Percentiles rank a stretch among this genome's conserved stretches.
Conservation (phyloP, 1,140 invertebrate genomes). For the Patella vulgata region DNA sequence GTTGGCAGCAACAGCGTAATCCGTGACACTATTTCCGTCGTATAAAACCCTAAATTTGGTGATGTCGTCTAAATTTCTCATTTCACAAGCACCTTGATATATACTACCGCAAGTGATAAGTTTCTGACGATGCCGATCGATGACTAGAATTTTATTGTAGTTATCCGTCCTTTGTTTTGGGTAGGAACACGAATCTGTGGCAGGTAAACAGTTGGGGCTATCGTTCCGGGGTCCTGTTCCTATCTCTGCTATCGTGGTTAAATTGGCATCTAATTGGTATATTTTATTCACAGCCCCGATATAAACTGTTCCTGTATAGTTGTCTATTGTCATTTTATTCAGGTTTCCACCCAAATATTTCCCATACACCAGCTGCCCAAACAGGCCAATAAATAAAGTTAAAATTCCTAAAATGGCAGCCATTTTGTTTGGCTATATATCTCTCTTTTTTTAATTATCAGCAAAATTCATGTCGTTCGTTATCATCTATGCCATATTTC, state of each 20-base stretch:
- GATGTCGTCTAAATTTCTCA: constrained; percentile 88
- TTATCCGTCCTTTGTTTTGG: constrained; percentile 83
- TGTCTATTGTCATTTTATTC: constrained; percentile 89
- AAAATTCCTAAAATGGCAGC: background rate
- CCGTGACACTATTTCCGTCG: constrained; percentile 77
- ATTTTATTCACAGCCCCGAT: constrained; percentile 92
- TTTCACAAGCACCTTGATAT: constrained; percentile 87
- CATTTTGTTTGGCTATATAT: background rate
- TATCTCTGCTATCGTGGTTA: constrained; percentile 80
- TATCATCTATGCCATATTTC: too few species aligned
- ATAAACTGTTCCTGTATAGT: constrained; percentile 89
- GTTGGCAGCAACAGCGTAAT: constrained; percentile 88
- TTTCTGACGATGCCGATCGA: constrained; percentile 88
- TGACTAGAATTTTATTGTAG: constrained; percentile 94
- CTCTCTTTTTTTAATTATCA: background rate
- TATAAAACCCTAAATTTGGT: constrained; percentile 81
- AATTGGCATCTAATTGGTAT: constrained; percentile 84
- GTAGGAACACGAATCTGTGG: constrained; percentile 14
- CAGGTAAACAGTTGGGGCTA: constrained; percentile 37
- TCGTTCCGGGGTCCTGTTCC: constrained; percentile 72
- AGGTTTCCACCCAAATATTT: constrained; percentile 41
- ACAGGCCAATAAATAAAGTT: background rate
- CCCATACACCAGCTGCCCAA: constrained; percentile 8
- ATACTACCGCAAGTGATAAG: constrained; percentile 93
- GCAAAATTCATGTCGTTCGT: background rate